Percentiles rank a stretch among this genome's conserved stretches.
These are phyloP conservation scores for Sardina pilchardus DNA, from an alignment of 2,113 vertebrate genomes.

Conservation along the genomic window DNA sequence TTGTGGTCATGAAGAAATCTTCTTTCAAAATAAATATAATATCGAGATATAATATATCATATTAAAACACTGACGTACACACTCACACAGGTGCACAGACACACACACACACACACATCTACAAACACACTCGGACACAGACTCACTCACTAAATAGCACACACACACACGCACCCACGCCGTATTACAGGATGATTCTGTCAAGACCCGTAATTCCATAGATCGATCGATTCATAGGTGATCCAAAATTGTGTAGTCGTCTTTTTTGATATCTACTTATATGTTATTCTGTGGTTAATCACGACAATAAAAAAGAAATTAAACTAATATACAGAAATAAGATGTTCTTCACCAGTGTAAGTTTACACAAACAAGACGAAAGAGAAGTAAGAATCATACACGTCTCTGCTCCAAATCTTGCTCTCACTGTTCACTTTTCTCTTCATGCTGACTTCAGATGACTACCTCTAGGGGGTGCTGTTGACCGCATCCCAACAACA, in stretches of 20 bases:
- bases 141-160: neutral
- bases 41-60: neutral
- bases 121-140: neutral
- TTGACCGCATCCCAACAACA: neutral
- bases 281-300: neutral
- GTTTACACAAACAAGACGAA: neutral
- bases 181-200: neutral
- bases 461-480: neutral
- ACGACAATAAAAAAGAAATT: neutral
- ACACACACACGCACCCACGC: neutral
- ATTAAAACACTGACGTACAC: neutral
- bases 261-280: neutral
- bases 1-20: neutral
- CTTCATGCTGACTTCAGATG: neutral
- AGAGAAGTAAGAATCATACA: neutral
- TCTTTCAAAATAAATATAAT: neutral
- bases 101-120: neutral
- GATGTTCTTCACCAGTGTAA: neutral
- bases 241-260: neutral
- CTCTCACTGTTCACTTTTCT: neutral
- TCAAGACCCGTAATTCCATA: neutral
- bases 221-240: no score
- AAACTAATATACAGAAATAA: neutral
- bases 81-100: neutral
- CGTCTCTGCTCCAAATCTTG: neutral